Percentiles rank a stretch among this genome's conserved stretches.
Conservation (phyloP, 2,113 vertebrate genomes). For the Furnarius figulus region DNA sequence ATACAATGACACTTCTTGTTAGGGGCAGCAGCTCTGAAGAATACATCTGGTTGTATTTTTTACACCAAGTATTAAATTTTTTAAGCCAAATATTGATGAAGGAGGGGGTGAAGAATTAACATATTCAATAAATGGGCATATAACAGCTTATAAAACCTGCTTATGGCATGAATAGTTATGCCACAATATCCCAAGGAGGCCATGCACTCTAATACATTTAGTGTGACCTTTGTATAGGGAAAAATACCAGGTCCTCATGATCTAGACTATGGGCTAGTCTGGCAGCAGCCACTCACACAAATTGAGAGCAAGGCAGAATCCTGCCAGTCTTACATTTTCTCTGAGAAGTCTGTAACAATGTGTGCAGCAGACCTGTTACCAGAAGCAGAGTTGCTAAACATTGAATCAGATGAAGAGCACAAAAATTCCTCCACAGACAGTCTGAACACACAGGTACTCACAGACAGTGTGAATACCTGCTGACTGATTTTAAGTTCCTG, state of each 20-base stretch:
- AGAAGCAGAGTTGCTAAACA: neutral
- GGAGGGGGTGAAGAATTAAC: neutral
- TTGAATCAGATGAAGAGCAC: neutral
- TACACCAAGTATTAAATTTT: neutral
- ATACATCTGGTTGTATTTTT: neutral
- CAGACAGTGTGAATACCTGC: neutral
- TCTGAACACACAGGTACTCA: neutral
- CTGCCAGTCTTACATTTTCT: neutral
- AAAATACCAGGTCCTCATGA: neutral
- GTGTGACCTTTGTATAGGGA: neutral
- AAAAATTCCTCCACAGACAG: neutral
- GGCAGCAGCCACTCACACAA: neutral
- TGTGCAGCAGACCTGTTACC: neutral
- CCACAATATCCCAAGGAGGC: neutral
- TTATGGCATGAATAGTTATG: neutral
- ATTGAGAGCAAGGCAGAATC: neutral
- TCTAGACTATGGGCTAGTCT: neutral
- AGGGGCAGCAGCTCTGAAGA: neutral
- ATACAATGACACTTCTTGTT: neutral
- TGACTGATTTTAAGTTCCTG: neutral
- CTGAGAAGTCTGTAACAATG: neutral
- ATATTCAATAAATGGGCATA: neutral
- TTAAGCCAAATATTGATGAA: neutral
- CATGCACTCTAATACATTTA: neutral
- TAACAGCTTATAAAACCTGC: neutral